Evolutionary conservation across 2,888 invertebrate species (phyloP).

Genomic region (Pterostichus madidus): DNA sequence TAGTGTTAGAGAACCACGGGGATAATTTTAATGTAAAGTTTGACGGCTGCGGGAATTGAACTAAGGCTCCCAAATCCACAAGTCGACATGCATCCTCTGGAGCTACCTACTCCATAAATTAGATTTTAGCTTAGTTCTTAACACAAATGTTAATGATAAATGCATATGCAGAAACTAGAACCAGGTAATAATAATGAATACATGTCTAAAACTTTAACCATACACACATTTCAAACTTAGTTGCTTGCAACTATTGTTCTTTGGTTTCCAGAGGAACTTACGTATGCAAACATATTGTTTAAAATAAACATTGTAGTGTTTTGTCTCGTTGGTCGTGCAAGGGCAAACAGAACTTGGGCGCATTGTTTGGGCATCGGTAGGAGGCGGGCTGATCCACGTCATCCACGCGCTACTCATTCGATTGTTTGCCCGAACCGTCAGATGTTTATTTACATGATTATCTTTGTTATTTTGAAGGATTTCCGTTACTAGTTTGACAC

Average conservation of each 20-base stretch:
- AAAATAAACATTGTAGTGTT: slow-evolving; percentile 23
- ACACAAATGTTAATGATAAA: too few species aligned
- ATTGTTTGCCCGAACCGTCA: not conserved
- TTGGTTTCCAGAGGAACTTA: slow-evolving; percentile 3
- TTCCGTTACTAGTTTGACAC: not conserved
- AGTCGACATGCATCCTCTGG: too few species aligned
- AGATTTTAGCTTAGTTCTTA: too few species aligned
- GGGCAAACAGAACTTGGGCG: slow-evolving; percentile 9
- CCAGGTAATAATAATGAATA: too few species aligned
- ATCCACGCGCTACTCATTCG: not conserved
- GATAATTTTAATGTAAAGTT: too few species aligned
- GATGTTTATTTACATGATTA: slow-evolving; percentile 38
- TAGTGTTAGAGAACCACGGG: too few species aligned
- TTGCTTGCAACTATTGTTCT: not conserved
- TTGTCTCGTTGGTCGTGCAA: slow-evolving; percentile 9
- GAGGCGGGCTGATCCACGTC: not conserved
- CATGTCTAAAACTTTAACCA: too few species aligned
- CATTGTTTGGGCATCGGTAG: slow-evolving; percentile 1
- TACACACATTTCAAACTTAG: not conserved
- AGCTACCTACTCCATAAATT: too few species aligned
- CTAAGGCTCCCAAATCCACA: too few species aligned
- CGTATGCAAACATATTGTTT: slow-evolving; percentile 8
- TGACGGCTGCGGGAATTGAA: too few species aligned
- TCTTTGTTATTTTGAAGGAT: not conserved
- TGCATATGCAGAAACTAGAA: too few species aligned